Conservation (phyloP, 1,140 invertebrate genomes). For the Alviniconcha marisindica region DNA sequence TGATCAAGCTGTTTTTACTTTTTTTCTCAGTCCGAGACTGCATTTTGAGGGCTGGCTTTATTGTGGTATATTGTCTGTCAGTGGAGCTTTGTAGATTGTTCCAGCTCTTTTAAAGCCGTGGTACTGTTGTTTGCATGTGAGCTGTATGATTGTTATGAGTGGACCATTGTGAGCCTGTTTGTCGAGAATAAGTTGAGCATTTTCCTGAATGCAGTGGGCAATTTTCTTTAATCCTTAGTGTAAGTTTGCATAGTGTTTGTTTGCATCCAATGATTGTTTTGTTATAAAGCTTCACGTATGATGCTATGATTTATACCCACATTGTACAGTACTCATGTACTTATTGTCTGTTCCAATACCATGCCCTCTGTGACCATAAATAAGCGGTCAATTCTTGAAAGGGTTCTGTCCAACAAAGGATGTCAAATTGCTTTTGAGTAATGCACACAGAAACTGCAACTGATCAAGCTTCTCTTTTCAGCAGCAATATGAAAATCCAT, state of each 20-base stretch:
- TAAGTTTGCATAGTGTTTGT: background rate
- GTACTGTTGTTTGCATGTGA: background rate
- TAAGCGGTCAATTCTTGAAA: background rate
- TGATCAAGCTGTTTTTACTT: too few relatives aligned
- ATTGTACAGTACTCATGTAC: background rate
- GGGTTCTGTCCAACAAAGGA: background rate
- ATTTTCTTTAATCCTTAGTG: background rate
- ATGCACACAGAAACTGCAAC: background rate
- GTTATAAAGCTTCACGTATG: background rate
- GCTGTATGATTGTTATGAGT: background rate
- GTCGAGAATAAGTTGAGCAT: background rate
- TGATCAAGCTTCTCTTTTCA: background rate
- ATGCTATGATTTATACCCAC: background rate
- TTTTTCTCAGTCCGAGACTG: too few relatives aligned
- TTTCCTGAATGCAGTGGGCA: background rate
- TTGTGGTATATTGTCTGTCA: too few relatives aligned
- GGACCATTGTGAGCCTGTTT: background rate
- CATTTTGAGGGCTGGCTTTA: too few relatives aligned
- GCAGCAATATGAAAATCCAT: constrained; percentile 10
- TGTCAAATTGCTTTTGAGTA: background rate
- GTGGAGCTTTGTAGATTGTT: constrained; percentile 12
- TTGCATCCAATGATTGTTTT: background rate
- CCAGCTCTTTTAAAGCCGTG: background rate
- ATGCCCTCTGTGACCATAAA: background rate
- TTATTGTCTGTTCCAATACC: background rate